Base-by-base conservation (phyloP, 2,888 invertebrate genomes). In the Crepidodera aurea region DNA sequence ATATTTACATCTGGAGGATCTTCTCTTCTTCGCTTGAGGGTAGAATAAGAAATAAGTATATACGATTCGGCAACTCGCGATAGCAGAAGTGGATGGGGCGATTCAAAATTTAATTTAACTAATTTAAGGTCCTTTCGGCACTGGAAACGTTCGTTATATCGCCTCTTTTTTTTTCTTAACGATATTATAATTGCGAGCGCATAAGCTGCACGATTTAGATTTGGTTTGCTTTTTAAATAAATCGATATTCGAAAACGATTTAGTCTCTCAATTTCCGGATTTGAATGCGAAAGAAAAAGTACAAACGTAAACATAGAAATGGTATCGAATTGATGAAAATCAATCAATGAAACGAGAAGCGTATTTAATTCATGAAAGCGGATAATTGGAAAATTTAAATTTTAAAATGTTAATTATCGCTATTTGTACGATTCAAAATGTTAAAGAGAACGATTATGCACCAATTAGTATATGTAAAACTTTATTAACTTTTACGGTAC, bases 41-140 rank as follows among this genome's bases (percentile, higher is more conserved):
- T 34, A 34, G 10, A 34, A 34, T 34, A 13, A 34, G 34, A 34
- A 34, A 34, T 34, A 34, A 34, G 34, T 4, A 13, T n/a, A n/a
- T 34, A 34, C 34, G 10, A 40, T 39, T 32, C 15, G 16, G 27
- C 10, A 29, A 15, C 40, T 53, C 25, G 2, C 8, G 29, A 29
- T 7, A 29, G 37, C 8, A 29, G 40, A 54, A 58, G 53, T 57
- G 56, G 60, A 56, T 55, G 64, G 46, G 34, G n/a, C 60, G 27
- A 29, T 66, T 65, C 60, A 15, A 57, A 61, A 69, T 70, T 65
- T 67, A 70, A 71, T 71, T 70, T 62, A 66, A 68, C 71, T 64
- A 70, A 70, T 71, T 70, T 67, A 60, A 55, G 50, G 34, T 40
- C 51, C 44, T 55, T 44, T 25, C 50, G 54, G 19, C 55, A 58